These are phyloP conservation scores for Scaptomyza graminum DNA, from an alignment of 1,140 invertebrate species.

Conservation along the genomic window DNA sequence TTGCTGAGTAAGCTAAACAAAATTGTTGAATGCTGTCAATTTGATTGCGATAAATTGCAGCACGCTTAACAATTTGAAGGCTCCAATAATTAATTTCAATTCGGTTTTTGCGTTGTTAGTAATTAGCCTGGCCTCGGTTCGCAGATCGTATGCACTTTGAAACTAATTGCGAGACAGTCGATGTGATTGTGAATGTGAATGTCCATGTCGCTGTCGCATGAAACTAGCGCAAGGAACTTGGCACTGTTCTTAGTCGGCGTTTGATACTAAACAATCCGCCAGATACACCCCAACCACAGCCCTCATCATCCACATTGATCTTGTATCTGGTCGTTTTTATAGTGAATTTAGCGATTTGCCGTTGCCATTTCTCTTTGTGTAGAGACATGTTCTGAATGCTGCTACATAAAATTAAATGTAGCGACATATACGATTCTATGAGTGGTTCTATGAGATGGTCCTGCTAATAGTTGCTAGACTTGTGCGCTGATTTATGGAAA, in stretches of 20 bases:
- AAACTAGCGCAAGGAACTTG: constrained; percentile 78
- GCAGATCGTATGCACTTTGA: constrained; percentile 46
- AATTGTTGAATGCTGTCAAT: constrained; percentile 18
- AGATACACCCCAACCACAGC: not conserved
- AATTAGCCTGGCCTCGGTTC: constrained; percentile 55
- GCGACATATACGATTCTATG: constrained; percentile 40
- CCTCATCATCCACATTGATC: not conserved
- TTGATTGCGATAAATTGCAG: constrained; percentile 53
- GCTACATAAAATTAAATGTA: constrained; percentile 54
- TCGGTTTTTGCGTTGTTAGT: constrained; percentile 75
- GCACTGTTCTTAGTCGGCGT: constrained; percentile 67
- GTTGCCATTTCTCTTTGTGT: constrained; percentile 27
- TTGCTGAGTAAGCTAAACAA: constrained; percentile 25
- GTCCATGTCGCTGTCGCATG: constrained; percentile 66
- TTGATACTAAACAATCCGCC: constrained; percentile 46
- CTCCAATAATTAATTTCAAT: constrained; percentile 69
- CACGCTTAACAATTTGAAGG: constrained; percentile 40
- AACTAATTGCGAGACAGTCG: constrained; percentile 51
- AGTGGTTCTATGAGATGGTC: constrained; percentile 41
- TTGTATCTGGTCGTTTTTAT: constrained; percentile 24
- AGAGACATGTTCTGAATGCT: constrained; percentile 14
- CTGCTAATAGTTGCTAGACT: constrained; percentile 61
- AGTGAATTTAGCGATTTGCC: constrained; percentile 33
- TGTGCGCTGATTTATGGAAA: constrained; percentile 71
- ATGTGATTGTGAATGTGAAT: constrained; percentile 17